phyloP scores from a whole-genome alignment of 2,113 vertebrate genomes.

The Benitochromis conjunctus region DNA sequence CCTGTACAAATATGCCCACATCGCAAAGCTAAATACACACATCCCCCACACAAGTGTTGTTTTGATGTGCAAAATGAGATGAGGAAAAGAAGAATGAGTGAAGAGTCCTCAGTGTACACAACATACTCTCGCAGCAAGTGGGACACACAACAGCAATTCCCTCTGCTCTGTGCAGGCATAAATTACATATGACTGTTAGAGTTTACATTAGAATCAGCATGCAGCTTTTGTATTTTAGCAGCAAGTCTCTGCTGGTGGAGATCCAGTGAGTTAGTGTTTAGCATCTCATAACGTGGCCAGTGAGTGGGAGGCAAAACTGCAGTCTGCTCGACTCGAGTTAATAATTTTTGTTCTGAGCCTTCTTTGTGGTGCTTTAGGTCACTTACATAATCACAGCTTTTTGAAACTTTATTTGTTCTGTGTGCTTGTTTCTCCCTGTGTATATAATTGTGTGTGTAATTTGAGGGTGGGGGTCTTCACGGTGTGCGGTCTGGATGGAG shows the following conservation, averaged over 20 bases:
- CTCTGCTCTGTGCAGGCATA: background rate
- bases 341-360: conserved; percentile 3
- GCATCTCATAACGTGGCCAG: background rate
- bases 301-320: conserved; percentile 1
- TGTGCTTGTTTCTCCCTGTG: background rate
- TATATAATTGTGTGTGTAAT: background rate
- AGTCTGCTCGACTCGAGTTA: background rate
- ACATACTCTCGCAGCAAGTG: conserved; percentile 2
- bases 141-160: background rate
- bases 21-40: conserved; percentile 19
- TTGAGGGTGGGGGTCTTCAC: background rate
- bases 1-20: conserved; percentile 15
- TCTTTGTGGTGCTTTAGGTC: background rate
- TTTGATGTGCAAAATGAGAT: conserved; percentile 20
- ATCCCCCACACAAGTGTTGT: background rate
- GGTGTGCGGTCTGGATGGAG: background rate
- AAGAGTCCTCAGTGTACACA: background rate
- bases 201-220: background rate
- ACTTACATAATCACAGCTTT: background rate
- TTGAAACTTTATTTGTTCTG: background rate
- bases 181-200: background rate
- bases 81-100: background rate
- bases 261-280: background rate
- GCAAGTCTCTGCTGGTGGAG: background rate
- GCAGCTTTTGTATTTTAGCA: background rate